Evolutionary conservation across 2,888 invertebrate species (phyloP), one percentile per base, ranked within the genome.

Genomic region (Xanthorhoe spadicearia): DNA sequence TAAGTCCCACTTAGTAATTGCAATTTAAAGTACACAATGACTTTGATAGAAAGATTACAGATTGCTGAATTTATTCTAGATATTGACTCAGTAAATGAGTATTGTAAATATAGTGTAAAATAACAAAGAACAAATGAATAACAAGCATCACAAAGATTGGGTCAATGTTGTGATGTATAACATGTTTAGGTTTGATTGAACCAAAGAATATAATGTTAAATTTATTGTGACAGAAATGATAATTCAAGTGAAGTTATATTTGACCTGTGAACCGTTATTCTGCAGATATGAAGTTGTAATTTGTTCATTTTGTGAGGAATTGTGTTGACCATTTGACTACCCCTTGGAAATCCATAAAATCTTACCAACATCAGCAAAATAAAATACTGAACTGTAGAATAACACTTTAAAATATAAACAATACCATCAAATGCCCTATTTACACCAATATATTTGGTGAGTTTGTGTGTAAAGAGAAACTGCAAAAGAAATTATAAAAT

Each of bases 151-250:
- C 54, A 66, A 38, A 19, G 38, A 48, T 35, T 35, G 9, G 38
- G 43, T 56, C 23, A 48, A 8, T 23, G 54, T 48, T 18, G 32
- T 51, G 49, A 58, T 55, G 10, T 49, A 19, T 48, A 57, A 51
- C 32, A 53, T 17, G 13, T 58, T 50, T 53, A 48, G 32, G 52
- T 23, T 49, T 64, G 58, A 54, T 43, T 43, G 54, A 52, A 70
- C 68, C 70, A 68, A 68, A 70, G 65, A 70, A 63, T 61, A 60
- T 63, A 50, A 59, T 65, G 61, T 61, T 59, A 60, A 63, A 53
- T 56, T 56, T 9, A 51, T 59, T 50, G 55, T 23, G 48, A 28
- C 15, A 66, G 32, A 49, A 64, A 35, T 50, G 18, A 32, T 55
- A 38, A 55, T 63, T 48, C 15, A 49, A 66, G 46, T 61, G 32